Percentiles rank a stretch among this genome's conserved stretches.
Conservation (phyloP, 2,113 vertebrate species). For the Etia nguti region DNA sequence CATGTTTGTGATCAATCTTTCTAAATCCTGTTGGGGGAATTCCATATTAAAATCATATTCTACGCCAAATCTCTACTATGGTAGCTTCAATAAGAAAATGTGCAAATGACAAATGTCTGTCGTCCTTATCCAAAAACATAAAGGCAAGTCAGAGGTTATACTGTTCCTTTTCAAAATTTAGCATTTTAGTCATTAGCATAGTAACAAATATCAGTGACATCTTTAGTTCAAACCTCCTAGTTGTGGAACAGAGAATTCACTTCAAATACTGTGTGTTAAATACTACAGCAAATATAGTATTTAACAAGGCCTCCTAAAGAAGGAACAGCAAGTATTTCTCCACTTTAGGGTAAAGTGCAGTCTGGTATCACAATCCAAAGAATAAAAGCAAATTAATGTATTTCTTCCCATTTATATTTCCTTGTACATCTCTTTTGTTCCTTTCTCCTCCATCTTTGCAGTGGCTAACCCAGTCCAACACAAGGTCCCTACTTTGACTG, state of each 20-base stretch:
- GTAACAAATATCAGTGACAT: neutral
- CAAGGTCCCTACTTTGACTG: conserved; percentile 68
- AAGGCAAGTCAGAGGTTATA: neutral
- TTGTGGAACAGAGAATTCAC: neutral
- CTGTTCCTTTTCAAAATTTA: neutral
- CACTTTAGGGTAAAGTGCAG: neutral
- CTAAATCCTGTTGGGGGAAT: neutral
- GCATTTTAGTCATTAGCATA: neutral
- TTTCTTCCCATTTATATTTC: neutral
- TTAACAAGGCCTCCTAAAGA: neutral
- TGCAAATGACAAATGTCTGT: neutral
- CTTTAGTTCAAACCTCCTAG: neutral
- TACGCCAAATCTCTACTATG: neutral
- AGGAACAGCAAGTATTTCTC: neutral
- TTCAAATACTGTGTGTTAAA: neutral
- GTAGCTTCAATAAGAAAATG: neutral
- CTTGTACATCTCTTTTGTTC: conserved; percentile 7
- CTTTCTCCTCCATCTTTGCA: conserved; percentile 38
- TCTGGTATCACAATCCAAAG: neutral
- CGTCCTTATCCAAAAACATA: neutral
- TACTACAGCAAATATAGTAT: neutral
- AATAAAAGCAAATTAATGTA: neutral
- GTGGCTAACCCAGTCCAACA: conserved; percentile 63
- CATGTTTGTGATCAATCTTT: neutral
- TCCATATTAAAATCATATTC: neutral